Evolutionary conservation across 1,140 invertebrate genomes (phyloP), one percentile per base, ranked within the genome.

Genomic region (Magallana ariakensis): DNA sequence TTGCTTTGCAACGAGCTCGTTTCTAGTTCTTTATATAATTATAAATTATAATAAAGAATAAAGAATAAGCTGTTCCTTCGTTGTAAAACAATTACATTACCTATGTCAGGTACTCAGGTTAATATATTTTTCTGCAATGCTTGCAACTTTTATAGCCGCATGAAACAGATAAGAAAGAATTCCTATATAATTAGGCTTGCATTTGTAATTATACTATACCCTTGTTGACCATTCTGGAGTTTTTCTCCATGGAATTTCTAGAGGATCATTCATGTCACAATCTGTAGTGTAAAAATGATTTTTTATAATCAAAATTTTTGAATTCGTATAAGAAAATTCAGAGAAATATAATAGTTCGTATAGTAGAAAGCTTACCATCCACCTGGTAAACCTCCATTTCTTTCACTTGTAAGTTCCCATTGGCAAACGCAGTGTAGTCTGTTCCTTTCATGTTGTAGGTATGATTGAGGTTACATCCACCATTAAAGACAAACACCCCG

Each of bases 301-400:
- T 55, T 46, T 46, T 33, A 1, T 33, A 33, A 33, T 75, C 16
- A 19, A 19, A 16, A 66, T 19, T 66, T 3, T 75, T 13, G 3
- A 60, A 84, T 13, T 19, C 10, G 10, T 16, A 57, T 5, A 62
- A 26, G 13, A 16, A 13, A 26, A 60, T 58, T n/a, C 33, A 4
- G 1, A 33, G 5, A 46, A 46, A 3, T 46, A 5, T 46, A 46
- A 46, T 46, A 46, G 33, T 46, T 46, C 2, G 19, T 46, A 46
- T 16, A 75, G 53, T 0, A 16, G 10, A 70, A 1, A 70, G 53
- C 75, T 82, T 60, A 89, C 89, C 89, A 82, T 82, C 55, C 9
- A 89, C 82, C 7, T 57, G 19, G 80, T 89, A 89, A 4, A 89
- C 87, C 70, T 89, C 87, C n/a, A 89, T 11, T 11, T 89, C 89